Conservation (phyloP, 2,888 invertebrate species). For the Drosophila aldrichi region DNA sequence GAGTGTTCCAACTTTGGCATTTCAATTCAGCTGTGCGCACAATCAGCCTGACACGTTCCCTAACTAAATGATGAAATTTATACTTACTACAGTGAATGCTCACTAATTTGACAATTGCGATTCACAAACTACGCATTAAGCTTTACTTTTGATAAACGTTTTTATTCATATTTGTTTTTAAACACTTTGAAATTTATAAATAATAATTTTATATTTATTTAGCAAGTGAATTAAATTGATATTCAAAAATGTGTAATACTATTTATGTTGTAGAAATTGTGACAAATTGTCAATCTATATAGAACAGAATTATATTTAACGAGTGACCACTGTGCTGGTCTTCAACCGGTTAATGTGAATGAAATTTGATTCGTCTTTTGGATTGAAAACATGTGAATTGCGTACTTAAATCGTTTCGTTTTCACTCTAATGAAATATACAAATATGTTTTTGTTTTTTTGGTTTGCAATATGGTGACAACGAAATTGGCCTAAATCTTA, state of each 20-base stretch:
- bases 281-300: not conserved
- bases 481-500: slow-evolving; percentile 45
- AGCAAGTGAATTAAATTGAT: slow-evolving; percentile 7
- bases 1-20: slow-evolving; percentile 21
- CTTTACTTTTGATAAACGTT: not conserved
- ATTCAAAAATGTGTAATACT: not conserved
- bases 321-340: slow-evolving; percentile 3
- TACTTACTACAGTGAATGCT: not conserved
- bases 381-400: slow-evolving; percentile 1
- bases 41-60: slow-evolving; percentile 37
- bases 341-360: slow-evolving; percentile 15
- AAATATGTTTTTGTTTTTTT: slow-evolving; percentile 24
- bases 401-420: not conserved
- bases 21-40: slow-evolving; percentile 31
- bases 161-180: slow-evolving; percentile 9
- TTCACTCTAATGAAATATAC: slow-evolving; percentile 47
- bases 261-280: not conserved
- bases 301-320: not conserved
- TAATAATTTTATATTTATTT: not conserved
- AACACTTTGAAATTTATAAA: not conserved
- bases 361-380: not conserved
- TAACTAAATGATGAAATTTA: not conserved
- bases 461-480: slow-evolving; percentile 36
- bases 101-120: not conserved
- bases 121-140: not conserved